These are phyloP conservation scores for Drosophila mayaguana DNA, from an alignment of 2,888 invertebrate species.

Conservation along the genomic window DNA sequence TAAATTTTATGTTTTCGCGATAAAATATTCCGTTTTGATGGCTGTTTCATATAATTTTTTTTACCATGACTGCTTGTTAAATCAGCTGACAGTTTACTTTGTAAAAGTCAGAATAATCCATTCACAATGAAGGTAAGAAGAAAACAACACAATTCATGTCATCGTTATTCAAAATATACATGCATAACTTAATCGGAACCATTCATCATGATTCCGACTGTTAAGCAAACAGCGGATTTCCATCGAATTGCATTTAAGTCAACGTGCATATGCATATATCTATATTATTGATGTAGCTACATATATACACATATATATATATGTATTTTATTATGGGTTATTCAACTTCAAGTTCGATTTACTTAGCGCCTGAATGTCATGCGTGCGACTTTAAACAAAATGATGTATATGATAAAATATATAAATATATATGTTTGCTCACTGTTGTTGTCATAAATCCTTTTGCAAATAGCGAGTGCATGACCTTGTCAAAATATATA, in stretches of 20 bases:
- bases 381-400: slow-evolving; percentile 23
- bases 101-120: slow-evolving; percentile 23
- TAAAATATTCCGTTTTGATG: neutral
- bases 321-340: slow-evolving; percentile 36
- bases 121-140: slow-evolving; percentile 25
- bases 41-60: neutral
- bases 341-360: slow-evolving; percentile 64
- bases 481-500: slow-evolving; percentile 36
- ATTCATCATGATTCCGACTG: slow-evolving; percentile 43
- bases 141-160: neutral
- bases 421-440: neutral
- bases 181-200: slow-evolving; percentile 19
- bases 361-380: slow-evolving; percentile 52
- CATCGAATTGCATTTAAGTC: slow-evolving; percentile 47
- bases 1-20: neutral
- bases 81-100: slow-evolving; percentile 16
- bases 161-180: slow-evolving; percentile 5
- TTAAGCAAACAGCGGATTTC: slow-evolving; percentile 28
- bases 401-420: slow-evolving; percentile 1
- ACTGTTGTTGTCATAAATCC: slow-evolving; percentile 36
- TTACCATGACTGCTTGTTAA: slow-evolving; percentile 18
- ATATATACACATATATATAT: neutral
- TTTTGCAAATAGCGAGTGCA: slow-evolving; percentile 26
- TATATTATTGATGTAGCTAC: neutral
- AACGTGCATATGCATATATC: slow-evolving; percentile 34